Evolutionary conservation across 2,797 vertebrate genomes (phyloP).

Genomic region (Oreochromis mossambicus): DNA sequence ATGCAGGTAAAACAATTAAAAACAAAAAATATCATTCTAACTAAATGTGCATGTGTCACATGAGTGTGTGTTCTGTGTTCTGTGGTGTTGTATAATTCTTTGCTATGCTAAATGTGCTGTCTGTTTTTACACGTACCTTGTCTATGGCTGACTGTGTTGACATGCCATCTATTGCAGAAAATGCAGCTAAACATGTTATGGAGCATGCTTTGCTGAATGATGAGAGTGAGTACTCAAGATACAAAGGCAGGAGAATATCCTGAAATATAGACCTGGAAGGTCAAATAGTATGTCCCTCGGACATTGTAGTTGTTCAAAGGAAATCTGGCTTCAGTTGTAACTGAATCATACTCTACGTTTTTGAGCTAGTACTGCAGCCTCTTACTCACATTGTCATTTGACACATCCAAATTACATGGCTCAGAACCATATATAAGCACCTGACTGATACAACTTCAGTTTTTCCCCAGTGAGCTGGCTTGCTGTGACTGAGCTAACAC

Average conservation of each 20-base stretch:
- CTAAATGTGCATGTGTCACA: slow-evolving; percentile 41
- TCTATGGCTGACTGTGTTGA: slow-evolving; percentile 47
- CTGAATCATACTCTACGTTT: not conserved
- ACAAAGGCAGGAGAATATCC: not conserved
- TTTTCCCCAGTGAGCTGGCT: not conserved
- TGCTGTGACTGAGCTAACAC: not conserved
- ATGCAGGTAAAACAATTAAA: slow-evolving; percentile 60
- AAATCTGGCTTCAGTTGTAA: not conserved
- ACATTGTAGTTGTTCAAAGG: not conserved
- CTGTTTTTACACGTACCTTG: slow-evolving; percentile 8
- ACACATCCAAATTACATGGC: not conserved
- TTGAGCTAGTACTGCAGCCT: slow-evolving; percentile 17
- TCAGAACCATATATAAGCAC: not conserved
- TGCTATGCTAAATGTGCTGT: slow-evolving; percentile 47
- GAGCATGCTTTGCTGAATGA: slow-evolving; percentile 97
- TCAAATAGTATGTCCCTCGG: not conserved
- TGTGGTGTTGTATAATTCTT: not conserved
- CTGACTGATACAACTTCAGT: not conserved
- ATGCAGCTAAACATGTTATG: slow-evolving; percentile 85
- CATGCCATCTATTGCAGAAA: slow-evolving; percentile 76
- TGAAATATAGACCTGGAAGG: not conserved
- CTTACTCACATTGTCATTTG: not conserved
- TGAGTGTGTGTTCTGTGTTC: not conserved
- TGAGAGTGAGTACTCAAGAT: slow-evolving; percentile 86
- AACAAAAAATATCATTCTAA: not conserved